Evolutionary conservation across 2,888 invertebrate genomes (phyloP).

Genomic region (Cephus pulcher): DNA sequence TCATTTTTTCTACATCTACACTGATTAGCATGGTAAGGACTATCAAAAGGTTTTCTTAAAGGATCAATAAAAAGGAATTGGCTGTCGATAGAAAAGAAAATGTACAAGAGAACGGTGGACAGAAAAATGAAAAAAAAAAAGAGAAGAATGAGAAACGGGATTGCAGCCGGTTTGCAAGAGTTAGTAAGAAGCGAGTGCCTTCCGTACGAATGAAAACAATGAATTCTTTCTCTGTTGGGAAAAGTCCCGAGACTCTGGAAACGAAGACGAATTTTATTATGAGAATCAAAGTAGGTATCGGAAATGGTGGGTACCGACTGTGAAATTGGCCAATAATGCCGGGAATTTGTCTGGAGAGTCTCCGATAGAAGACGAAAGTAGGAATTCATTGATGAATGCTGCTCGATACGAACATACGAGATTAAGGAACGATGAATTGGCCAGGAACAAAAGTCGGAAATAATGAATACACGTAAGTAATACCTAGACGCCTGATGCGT

Average conservation of each 20-base stretch:
- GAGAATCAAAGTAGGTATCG: too few species aligned
- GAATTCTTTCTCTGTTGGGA: background rate
- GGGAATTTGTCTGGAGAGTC: conserved; percentile 24
- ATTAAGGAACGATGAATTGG: background rate
- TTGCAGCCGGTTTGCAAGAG: background rate
- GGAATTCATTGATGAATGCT: background rate
- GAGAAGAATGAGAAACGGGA: background rate
- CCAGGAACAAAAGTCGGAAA: too few species aligned
- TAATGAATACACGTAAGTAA: too few species aligned
- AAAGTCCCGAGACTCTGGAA: background rate
- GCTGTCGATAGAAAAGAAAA: background rate
- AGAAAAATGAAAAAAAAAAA: background rate
- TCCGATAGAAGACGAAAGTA: background rate
- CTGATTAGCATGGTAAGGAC: too few species aligned
- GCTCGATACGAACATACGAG: background rate
- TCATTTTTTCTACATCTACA: too few species aligned
- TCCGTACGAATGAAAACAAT: background rate
- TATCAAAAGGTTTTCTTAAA: background rate
- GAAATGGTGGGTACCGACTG: conserved; percentile 8
- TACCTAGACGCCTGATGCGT: background rate
- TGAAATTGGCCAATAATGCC: conserved; percentile 43
- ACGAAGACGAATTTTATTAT: background rate
- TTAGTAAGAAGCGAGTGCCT: background rate
- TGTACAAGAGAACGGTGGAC: too few species aligned
- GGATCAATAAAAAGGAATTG: background rate